Base-by-base conservation (phyloP, 2,888 invertebrate species). In the Eudasyphora cyanicolor region DNA sequence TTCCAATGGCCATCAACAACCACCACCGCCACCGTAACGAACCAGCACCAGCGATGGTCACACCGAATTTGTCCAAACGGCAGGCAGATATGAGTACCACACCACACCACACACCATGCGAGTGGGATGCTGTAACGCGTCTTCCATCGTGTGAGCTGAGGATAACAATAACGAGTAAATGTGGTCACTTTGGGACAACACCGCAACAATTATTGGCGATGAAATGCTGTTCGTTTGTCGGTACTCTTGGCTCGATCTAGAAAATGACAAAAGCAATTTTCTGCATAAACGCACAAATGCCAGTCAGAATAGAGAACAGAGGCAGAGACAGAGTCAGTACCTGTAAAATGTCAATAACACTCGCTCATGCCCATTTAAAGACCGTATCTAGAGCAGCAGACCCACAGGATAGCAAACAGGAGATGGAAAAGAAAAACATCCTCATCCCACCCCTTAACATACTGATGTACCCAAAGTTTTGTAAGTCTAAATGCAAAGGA, bases 241-340 rank as follows among this genome's bases (percentile, higher is more conserved):
- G 5, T 35, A 7, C 35, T 60, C n/a, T 60, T 60, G 10, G 8
- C 17, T 0, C 14, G 17, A n/a, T 19, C 17, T 8, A 51, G n/a
- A 75, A 82, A 62, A 42, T 19, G 80, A 80, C 83, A 77, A 70
- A 80, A 64, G 32, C 77, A 80, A 83, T 83, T 83, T 83, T 80
- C 75, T 45, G 38, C 62, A 21, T 70, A 77, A 80, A 49, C 64
- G 80, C 83, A 76, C 75, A 75, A 80, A 80, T 80, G n/a, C n/a
- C n/a, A n/a, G n/a, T n/a, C n/a, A n/a, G n/a, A n/a, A n/a, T n/a
- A n/a, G n/a, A n/a, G n/a, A n/a, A n/a, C n/a, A n/a, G n/a, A n/a
- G n/a, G n/a, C n/a, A n/a, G n/a, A n/a, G n/a, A n/a, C n/a, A n/a
- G n/a, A n/a, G n/a, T n/a, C n/a, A n/a, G n/a, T n/a, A 80, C 80